Base-by-base conservation (phyloP, 2,888 invertebrate species). In the Tinea pellionella region DNA sequence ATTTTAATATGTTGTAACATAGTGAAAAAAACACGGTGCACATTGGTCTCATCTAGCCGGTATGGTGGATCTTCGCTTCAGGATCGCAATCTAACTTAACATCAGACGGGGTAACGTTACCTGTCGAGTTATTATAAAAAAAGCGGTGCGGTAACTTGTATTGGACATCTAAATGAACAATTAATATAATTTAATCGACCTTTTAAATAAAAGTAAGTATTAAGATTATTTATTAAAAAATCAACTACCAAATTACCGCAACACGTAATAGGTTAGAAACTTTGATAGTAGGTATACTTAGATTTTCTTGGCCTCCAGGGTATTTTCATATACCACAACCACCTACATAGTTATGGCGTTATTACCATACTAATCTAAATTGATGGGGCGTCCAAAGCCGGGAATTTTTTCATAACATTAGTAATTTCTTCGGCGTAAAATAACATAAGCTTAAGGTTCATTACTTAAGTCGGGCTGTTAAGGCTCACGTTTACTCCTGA, bases 361-460 rank as follows among this genome's bases (percentile, higher is more conserved):
- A 86, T 85, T 87, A 84, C 77, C 66, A 68, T 67, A 75, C 85
- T 87, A 86, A 87, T 87, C 79, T 79, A 86, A 85, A 87, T 87
- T 87, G 86, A 87, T 87, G 87, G 86, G 77, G 80, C 80, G 82
- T 85, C 80, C 80, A 76, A 74, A 78, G 77, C 74, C 72, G 74
- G 73, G 74, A 72, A 78, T 78, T 80, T 82, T 83, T 83, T 80
- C 79, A 81, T 81, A 78, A 77, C 78, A 81, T 84, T 82, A 81
- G 79, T 80, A 81, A 79, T 80, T 84, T 83, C 70, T 79, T 76
- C 72, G 77, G 84, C 81, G 84, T 82, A 84, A 83, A 84, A 83
- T 85, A 82, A 85, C 80, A 77, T 82, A 78, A 81, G 74, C 73
- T 73, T 62, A 66, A 67, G 61, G 75, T 81, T 85, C 80, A 83